phyloP scores from a whole-genome alignment of 2,888 invertebrate species.

The Tortricodes alternella region DNA sequence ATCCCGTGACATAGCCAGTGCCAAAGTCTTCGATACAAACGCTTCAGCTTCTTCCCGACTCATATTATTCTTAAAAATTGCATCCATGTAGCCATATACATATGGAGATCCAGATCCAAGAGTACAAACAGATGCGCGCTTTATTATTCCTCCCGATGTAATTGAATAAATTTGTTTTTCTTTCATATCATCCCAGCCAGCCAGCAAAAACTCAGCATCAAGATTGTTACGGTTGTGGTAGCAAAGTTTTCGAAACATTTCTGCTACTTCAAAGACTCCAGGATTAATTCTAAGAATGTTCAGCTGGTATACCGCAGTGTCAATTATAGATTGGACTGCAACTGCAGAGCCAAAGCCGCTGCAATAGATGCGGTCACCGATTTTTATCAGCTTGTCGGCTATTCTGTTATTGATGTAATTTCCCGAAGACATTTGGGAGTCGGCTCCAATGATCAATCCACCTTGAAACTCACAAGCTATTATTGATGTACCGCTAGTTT shows the following conservation, averaged over 20 bases:
- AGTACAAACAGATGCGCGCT: not conserved
- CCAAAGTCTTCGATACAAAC: slow-evolving; percentile 4
- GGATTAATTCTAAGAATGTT: not conserved
- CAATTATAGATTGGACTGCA: not conserved
- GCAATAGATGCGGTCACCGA: slow-evolving; percentile 8
- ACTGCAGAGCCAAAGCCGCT: slow-evolving; percentile 1
- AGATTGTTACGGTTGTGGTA: not conserved
- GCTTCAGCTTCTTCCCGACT: not conserved
- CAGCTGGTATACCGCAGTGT: not conserved
- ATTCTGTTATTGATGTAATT: slow-evolving; percentile 7
- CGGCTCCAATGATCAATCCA: slow-evolving; percentile 9
- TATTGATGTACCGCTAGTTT: not conserved
- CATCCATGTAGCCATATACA: not conserved
- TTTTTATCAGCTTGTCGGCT: slow-evolving; percentile 4
- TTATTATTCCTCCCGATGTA: slow-evolving; percentile 3
- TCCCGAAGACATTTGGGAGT: slow-evolving; percentile 2
- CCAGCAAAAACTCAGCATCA: not conserved
- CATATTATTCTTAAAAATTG: slow-evolving; percentile 1
- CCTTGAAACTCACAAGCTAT: slow-evolving; percentile 17
- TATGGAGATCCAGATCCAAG: slow-evolving; percentile 8
- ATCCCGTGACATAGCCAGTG: not conserved
- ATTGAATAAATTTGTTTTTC: not conserved
- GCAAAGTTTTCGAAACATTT: not conserved
- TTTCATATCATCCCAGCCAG: not conserved
- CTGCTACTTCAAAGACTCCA: not conserved